Conservation (phyloP, 2,888 invertebrate species). For the Rotaria magnacalcarata region DNA sequence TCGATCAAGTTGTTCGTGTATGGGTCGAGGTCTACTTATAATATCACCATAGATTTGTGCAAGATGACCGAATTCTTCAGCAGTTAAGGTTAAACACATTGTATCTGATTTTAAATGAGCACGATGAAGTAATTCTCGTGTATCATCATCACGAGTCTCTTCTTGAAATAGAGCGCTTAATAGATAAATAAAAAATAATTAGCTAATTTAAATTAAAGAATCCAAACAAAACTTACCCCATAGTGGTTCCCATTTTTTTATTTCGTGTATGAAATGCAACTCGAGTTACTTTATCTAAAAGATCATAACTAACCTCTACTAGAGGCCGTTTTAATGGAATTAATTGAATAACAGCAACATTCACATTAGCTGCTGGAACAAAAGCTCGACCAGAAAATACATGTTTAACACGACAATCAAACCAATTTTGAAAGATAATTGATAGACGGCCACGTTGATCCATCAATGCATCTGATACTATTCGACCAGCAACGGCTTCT, state of each 20-base stretch:
- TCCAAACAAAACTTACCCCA: conserved; percentile 52
- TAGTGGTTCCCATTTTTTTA: conserved; percentile 65
- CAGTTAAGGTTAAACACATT: conserved; percentile 63
- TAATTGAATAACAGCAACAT: conserved; percentile 87
- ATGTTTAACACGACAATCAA: conserved; percentile 75
- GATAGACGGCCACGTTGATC: conserved; percentile 79
- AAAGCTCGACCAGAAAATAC: conserved; percentile 83
- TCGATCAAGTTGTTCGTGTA: not conserved
- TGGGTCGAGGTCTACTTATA: not conserved
- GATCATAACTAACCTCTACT: conserved; percentile 71
- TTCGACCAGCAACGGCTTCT: conserved; percentile 88
- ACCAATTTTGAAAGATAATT: conserved; percentile 89
- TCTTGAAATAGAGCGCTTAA: not conserved
- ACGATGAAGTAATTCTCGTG: conserved; percentile 65
- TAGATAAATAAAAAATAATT: not conserved
- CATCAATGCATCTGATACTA: conserved; percentile 70
- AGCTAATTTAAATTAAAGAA: not conserved
- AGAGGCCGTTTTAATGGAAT: conserved; percentile 73
- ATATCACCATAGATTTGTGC: conserved; percentile 21
- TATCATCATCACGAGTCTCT: conserved; percentile 49
- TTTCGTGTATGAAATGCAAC: conserved; percentile 81
- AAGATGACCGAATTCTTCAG: not conserved
- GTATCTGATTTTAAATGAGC: conserved; percentile 71
- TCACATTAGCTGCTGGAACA: conserved; percentile 88
- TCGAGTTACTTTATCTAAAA: conserved; percentile 81